Evolutionary conservation across 2,888 invertebrate genomes (phyloP).

Genomic region (Pseudoips prasinana): DNA sequence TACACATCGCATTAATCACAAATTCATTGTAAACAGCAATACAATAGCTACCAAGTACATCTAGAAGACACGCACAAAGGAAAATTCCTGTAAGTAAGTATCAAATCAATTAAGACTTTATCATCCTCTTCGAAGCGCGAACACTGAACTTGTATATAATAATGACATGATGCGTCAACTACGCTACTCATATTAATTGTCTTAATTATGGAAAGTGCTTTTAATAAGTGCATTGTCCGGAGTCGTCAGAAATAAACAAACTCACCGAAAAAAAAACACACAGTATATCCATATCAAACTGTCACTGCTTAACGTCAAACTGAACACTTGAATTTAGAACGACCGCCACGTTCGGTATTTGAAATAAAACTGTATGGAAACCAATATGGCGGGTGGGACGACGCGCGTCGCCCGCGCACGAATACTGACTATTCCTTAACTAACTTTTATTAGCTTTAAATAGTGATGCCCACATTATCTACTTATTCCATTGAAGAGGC

Average conservation of each 20-base stretch:
- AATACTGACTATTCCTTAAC: constrained; percentile 82
- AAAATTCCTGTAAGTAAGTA: constrained; percentile 17
- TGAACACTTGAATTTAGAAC: constrained; percentile 50
- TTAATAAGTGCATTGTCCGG: constrained; percentile 16
- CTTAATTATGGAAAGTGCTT: constrained; percentile 6
- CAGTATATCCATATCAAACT: constrained; percentile 59
- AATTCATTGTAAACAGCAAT: too few relatives aligned
- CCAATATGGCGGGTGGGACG: constrained; percentile 53
- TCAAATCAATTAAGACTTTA: not conserved
- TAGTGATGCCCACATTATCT: constrained; percentile 82
- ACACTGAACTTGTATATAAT: not conserved
- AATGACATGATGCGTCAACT: not conserved
- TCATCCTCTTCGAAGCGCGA: not conserved
- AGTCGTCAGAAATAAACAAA: constrained; percentile 7
- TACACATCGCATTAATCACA: too few relatives aligned
- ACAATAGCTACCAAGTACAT: too few relatives aligned
- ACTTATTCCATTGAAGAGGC: constrained; percentile 80
- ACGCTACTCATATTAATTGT: not conserved
- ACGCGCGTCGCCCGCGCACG: constrained; percentile 66
- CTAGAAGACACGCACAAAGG: constrained; percentile 11
- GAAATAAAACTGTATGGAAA: constrained; percentile 54
- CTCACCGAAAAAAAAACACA: constrained; percentile 36
- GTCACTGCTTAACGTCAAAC: constrained; percentile 68
- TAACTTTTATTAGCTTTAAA: constrained; percentile 85
- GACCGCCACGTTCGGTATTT: constrained; percentile 58